Evolutionary conservation across 1,140 invertebrate genomes (phyloP), one percentile per base, ranked within the genome.

Genomic region (Pseudomyrmex pallidus): DNA sequence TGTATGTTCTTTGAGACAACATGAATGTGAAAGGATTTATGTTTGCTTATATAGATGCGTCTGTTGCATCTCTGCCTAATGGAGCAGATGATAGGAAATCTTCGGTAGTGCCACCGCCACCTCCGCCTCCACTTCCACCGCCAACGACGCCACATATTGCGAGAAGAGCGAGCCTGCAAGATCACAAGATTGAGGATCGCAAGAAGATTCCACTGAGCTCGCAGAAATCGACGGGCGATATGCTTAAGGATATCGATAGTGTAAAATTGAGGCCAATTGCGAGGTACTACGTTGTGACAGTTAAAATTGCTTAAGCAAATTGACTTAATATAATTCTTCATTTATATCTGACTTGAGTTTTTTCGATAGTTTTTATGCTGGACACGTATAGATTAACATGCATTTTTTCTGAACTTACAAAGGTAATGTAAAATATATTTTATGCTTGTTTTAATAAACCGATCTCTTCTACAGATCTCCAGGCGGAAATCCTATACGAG

Each of bases 91-190:
- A 77, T 57, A 62, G 68, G 52, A 72, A 82, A 57, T 46, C 84
- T 7, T 90, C 88, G 35, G 88, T 92, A 17, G 22, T 74, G 68
- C 22, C 74, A 74, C 48, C 59, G 8, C 82, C 74, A 82, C 91
- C 93, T 7, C 90, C 89, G 2, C 94, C 93, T 4, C 90, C 89
- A 2, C 94, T 93, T 61, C 92, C 93, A 10, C 92, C 92, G 77
- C 93, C 94, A n/a, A 91, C 91, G 22, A 94, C 93, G 12, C 93
- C 94, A 20, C 93, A 94, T 80, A 94, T 94, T 35, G 94, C 93
- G 8, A 87, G 93, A 82, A 89, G 93, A 82, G 92, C 94, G 48
- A 94, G 94, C 89, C 87, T 94, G 12, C 94, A 94, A 88, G 94
- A 94, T 86, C 93, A 94, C 66, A 92, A 93, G 80, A 80, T 89